Conservation (phyloP, 2,888 invertebrate species). For the Pachymerium ferrugineum region DNA sequence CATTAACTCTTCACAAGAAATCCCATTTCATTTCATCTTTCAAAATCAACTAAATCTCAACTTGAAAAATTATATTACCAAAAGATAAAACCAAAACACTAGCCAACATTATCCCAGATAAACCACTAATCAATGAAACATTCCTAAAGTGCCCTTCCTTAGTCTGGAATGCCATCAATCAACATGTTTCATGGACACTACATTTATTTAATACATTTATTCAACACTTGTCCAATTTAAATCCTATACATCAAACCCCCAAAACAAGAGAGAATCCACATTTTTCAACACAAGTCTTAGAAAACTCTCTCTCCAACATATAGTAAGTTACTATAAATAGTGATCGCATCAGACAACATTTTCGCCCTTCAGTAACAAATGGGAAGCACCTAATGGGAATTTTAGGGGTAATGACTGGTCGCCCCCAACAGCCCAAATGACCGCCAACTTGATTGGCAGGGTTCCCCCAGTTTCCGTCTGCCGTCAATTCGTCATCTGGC, state of each 20-base stretch:
- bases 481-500: slow-evolving; percentile 6
- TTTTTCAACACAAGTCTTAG: no score
- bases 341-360: not conserved
- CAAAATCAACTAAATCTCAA: not conserved
- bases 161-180: slow-evolving; percentile 1
- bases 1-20: not conserved
- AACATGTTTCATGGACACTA: not conserved
- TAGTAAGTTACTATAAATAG: not conserved
- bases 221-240: no score
- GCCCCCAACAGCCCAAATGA: slow-evolving; percentile 17
- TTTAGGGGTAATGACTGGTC: slow-evolving; percentile 15
- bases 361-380: not conserved
- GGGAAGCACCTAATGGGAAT: slow-evolving; percentile 15
- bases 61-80: not conserved
- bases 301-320: not conserved
- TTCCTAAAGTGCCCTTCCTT: not conserved
- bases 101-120: not conserved
- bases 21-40: not conserved
- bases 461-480: slow-evolving; percentile 10
- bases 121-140: not conserved
- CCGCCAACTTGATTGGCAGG: slow-evolving; percentile 3
- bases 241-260: no score
- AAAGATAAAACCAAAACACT: not conserved
- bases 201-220: not conserved
- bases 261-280: no score